Evolutionary conservation across 2,797 vertebrate species (phyloP).

Genomic region (Thunnus albacares): DNA sequence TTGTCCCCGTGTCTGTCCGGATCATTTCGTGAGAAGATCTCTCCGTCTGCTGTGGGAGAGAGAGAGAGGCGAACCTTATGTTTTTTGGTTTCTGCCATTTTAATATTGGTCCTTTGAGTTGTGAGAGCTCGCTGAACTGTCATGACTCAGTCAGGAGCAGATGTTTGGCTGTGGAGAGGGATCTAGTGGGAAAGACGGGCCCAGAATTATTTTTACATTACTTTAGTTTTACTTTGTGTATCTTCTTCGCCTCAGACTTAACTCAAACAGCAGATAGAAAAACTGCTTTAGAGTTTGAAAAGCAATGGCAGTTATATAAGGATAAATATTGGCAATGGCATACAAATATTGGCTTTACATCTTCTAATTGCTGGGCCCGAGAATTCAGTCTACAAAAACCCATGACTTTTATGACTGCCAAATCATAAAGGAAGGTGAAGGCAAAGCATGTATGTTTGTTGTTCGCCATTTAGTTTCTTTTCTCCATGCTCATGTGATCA

Average conservation of each 20-base stretch:
- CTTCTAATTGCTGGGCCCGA: background rate
- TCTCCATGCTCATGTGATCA: conserved; percentile 6
- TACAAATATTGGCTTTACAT: background rate
- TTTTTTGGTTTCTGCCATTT: conserved; percentile 18
- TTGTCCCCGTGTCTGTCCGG: conserved; percentile 24
- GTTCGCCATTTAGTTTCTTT: conserved; percentile 9
- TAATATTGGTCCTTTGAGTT: background rate
- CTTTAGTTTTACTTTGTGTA: conserved; percentile 20
- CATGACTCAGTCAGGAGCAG: conserved; percentile 45
- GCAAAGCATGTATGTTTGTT: background rate
- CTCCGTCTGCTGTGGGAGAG: background rate
- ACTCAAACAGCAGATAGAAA: background rate
- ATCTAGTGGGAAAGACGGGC: conserved; percentile 17
- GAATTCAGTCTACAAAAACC: conserved; percentile 6
- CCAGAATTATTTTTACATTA: background rate
- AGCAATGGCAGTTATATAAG: background rate
- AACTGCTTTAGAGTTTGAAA: background rate
- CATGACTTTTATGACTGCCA: conserved; percentile 9
- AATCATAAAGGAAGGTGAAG: background rate
- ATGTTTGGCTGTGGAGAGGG: conserved; percentile 29
- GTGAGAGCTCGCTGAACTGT: conserved; percentile 42
- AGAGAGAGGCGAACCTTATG: conserved; percentile 2
- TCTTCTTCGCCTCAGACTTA: background rate
- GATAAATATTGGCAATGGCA: background rate
- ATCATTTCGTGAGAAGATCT: conserved; percentile 41